Evolutionary conservation across 2,113 vertebrate species (phyloP), one percentile per base, ranked within the genome.

Genomic region (Cephalopholis sonnerati): DNA sequence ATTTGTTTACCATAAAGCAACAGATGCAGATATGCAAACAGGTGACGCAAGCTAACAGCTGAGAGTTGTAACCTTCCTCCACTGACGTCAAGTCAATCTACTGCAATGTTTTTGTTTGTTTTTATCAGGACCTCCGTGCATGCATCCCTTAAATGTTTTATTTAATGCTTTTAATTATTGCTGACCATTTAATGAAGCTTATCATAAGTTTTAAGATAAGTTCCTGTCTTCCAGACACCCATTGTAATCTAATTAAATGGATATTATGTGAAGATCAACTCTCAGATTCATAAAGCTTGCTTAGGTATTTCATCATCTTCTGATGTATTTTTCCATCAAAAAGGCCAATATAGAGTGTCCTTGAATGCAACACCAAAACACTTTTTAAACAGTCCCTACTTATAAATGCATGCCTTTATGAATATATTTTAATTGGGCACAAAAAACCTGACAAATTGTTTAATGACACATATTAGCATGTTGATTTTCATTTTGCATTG

Each of bases 11-110:
- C 10, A 48, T 48, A 54, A 27, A 69, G 54, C 6, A 74, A 7
- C 69, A 87, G 67, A 77, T 51, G 64, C 18, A 55, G 51, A 41
- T 29, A 25, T 25, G 7, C 46, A 65, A 55, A 86, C 68, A 41
- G 64, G 25, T 50, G 61, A 27, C 22, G 16, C 13, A 29, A 44
- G 32, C 25, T 5, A 29, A 15, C 59, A 63, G 44, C 67, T 59
- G 32, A 39, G 24, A 39, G 58, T 27, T 18, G 10, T 67, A 57
- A 12, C 55, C 55, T 63, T 57, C 73, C 71, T 69, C 65, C 58
- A 16, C 55, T 58, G 51, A 48, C 51, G 10, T 25, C 10, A 8
- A 57, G 18, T 46, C 22, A 25, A 61, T 24, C 16, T 5, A 46
- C 17, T 13, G 17, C 8, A 36, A 8, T 36, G 32, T 36, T 36